Percentiles rank a stretch among this genome's conserved stretches.
phyloP scores from a whole-genome alignment of 2,797 vertebrate species.

The Syngnathus acus region DNA sequence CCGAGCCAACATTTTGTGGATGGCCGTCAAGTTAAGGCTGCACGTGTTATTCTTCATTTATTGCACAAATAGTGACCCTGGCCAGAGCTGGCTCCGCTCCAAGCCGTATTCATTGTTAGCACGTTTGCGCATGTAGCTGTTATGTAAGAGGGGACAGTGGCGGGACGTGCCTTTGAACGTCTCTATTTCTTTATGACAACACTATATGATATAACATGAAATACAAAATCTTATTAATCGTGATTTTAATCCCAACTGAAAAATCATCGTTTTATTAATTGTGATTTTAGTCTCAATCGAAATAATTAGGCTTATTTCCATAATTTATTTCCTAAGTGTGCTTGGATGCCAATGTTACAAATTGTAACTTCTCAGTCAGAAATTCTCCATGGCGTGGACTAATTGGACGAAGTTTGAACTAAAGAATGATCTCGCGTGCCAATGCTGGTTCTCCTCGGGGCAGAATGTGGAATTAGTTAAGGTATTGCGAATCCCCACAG shows the following conservation, averaged over 20 bases:
- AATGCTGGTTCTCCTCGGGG: slow-evolving; percentile 48
- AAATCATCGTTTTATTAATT: no score
- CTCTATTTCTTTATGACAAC: no score
- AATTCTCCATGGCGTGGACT: slow-evolving; percentile 27
- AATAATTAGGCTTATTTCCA: no score
- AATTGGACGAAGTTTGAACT: slow-evolving; percentile 64
- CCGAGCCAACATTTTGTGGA: not conserved
- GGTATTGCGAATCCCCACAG: slow-evolving; percentile 65
- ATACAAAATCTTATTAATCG: no score
- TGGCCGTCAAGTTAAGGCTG: not conserved
- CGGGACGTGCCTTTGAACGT: not conserved
- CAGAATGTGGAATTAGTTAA: slow-evolving; percentile 66
- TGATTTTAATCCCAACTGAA: no score
- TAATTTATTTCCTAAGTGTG: no score
- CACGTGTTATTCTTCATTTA: not conserved
- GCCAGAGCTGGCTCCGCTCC: not conserved
- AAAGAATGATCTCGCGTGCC: slow-evolving; percentile 55
- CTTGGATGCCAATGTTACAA: no score
- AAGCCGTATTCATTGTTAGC: not conserved
- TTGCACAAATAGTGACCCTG: not conserved
- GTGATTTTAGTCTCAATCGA: no score
- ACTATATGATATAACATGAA: no score
- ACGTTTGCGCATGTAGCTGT: not conserved
- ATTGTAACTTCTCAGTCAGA: not conserved
- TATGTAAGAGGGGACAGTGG: not conserved